A percentile compares a stretch with the other conserved stretches of the same genome.
Evolutionary conservation across 2,113 vertebrate species (phyloP).

Genomic region (Hippocampus barbouri): DNA sequence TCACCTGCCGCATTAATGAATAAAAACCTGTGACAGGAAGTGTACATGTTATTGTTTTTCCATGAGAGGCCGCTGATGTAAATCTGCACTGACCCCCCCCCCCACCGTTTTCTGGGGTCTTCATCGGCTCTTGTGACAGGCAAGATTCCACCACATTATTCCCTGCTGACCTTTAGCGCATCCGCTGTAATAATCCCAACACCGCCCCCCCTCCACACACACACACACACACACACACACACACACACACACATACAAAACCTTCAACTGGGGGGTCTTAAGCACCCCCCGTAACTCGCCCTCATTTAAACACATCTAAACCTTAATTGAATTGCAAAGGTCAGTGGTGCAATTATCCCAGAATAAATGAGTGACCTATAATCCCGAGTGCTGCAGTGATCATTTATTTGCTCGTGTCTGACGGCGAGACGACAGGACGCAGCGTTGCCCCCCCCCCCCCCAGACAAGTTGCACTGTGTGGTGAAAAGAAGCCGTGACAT

Average conservation of each 20-base stretch:
- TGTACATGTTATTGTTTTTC: background rate
- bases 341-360: slow-evolving; percentile 73
- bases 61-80: background rate
- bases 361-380: slow-evolving; percentile 76
- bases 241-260: background rate
- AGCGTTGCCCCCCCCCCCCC: slow-evolving; percentile 52
- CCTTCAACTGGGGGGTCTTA: slow-evolving; percentile 16
- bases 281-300: slow-evolving; percentile 44
- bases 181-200: slow-evolving; percentile 54
- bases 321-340: slow-evolving; percentile 75
- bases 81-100: slow-evolving; percentile 9
- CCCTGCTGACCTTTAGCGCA: slow-evolving; percentile 67
- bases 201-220: background rate
- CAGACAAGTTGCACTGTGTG: slow-evolving; percentile 57
- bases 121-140: slow-evolving; percentile 69
- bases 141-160: slow-evolving; percentile 62
- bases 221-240: too few species aligned
- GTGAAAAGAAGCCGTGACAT: slow-evolving; percentile 62
- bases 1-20: background rate
- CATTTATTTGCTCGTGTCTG: slow-evolving; percentile 67
- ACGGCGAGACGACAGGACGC: slow-evolving; percentile 54
- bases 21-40: background rate
- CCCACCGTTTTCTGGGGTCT: slow-evolving; percentile 37
- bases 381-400: slow-evolving; percentile 53
- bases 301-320: slow-evolving; percentile 70